Evolutionary conservation across 1,140 invertebrate species (phyloP).

Genomic region (Trialeurodes vaporariorum): DNA sequence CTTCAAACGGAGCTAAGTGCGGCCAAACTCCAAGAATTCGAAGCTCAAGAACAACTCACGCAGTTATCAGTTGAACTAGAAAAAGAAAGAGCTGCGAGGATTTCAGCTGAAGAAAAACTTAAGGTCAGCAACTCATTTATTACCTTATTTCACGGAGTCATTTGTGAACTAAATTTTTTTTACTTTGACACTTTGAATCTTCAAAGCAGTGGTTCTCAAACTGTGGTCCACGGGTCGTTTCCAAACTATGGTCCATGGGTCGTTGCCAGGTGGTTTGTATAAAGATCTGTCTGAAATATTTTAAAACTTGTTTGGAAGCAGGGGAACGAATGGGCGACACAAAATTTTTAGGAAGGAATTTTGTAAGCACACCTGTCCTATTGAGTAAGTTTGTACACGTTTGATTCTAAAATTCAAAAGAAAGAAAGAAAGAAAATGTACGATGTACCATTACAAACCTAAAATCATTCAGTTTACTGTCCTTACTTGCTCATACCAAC

Average conservation of each 20-base stretch:
- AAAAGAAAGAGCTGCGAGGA: constrained; percentile 38
- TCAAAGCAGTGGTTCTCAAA: background rate
- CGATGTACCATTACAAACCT: no score
- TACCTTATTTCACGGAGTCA: no score
- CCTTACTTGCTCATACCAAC: no score
- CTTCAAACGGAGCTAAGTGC: constrained; percentile 53
- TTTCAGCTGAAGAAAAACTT: constrained; percentile 37
- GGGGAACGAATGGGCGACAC: no score
- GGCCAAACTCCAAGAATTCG: constrained; percentile 51
- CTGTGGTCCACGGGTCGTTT: background rate
- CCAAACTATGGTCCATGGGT: background rate
- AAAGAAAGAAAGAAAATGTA: no score
- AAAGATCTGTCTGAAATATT: background rate
- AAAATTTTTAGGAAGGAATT: no score
- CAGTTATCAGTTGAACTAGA: constrained; percentile 42
- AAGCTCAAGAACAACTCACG: constrained; percentile 47
- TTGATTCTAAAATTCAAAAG: no score
- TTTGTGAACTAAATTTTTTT: no score
- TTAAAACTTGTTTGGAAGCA: no score
- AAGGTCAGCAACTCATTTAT: constrained; percentile 29
- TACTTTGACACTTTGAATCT: background rate
- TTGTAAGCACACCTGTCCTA: no score
- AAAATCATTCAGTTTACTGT: no score
- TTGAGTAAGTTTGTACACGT: no score
- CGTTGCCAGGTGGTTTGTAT: background rate